Base-by-base conservation (phyloP, 1,140 invertebrate genomes). In the Caerostris darwini region DNA sequence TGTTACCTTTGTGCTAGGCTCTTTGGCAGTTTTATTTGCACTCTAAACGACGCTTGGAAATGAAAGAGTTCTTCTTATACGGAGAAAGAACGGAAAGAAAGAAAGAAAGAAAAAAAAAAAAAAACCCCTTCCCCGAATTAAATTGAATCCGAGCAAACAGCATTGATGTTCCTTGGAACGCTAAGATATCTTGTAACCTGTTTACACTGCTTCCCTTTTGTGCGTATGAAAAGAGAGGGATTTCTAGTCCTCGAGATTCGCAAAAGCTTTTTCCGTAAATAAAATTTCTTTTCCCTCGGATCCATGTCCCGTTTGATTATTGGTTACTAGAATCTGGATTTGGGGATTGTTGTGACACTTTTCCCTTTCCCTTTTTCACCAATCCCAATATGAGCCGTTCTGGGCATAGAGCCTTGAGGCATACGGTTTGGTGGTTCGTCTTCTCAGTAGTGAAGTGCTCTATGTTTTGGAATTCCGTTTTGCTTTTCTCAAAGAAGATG, bases 261-360 rank as follows among this genome's bases (percentile, higher is more conserved):
- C 14, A 19, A 58, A 83, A 58, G 54, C 54, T 58, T 83, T 83
- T 83, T 10, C 82, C 82, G 4, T 57, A 83, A 83, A 57, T 83
- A 83, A 83, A n/a, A 57, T 57, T 83, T 83, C 56, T 58, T 83
- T 83, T 83, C 82, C 82, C n/a, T 56, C 53, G 14, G 54, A 57
- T 56, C 82, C 82, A n/a, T 58, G 82, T 83, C 82, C 56, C 7
- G 56, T 17, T 83, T 83, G 54, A 83, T 83, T 54, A 83, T 83
- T 83, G 82, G 82, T 83, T 83, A 58, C 54, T 57, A 58, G 57
- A 83, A 83, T 57, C 82, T 83, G 54, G 82, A 83, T 83, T 83
- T 56, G 14, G 5, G 56, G 54, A 83, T 83, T 83, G 82, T 58
- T 57, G 82, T 83, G 82, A 83, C 82, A 83, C 82, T 57, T 83